These are phyloP conservation scores for Epinephelus moara DNA, from an alignment of 2,113 vertebrate species.

Conservation along the genomic window DNA sequence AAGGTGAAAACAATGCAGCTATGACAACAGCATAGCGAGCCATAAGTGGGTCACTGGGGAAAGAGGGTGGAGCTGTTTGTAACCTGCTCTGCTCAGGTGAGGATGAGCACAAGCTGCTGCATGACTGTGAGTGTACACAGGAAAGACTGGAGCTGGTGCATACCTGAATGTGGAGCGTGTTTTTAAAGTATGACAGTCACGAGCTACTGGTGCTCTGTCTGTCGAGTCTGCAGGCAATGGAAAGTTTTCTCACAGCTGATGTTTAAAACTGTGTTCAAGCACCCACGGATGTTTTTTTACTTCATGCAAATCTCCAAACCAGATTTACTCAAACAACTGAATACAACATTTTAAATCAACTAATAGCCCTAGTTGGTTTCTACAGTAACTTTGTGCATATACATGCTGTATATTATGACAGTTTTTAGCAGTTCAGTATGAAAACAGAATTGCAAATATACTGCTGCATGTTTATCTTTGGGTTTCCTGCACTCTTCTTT, in stretches of 20 bases:
- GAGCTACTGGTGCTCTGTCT: background rate
- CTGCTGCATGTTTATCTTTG: background rate
- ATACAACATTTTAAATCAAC: background rate
- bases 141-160: constrained; percentile 5
- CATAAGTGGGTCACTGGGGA: constrained; percentile 42
- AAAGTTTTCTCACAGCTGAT: background rate
- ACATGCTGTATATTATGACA: background rate
- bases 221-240: background rate
- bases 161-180: background rate
- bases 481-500: background rate
- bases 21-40: constrained; percentile 28
- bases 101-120: constrained; percentile 1
- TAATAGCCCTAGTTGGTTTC: background rate
- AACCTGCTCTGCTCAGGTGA: constrained; percentile 20
- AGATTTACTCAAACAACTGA: background rate
- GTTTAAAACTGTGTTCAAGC: background rate
- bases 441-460: background rate
- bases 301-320: background rate
- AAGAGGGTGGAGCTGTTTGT: constrained; percentile 2
- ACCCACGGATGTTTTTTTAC: background rate
- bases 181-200: background rate
- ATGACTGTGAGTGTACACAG: constrained; percentile 25
- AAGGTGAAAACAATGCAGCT: background rate
- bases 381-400: background rate
- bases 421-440: background rate